These are phyloP conservation scores for Actenoides hombroni DNA, from an alignment of 2,113 vertebrate genomes.

Conservation along the genomic window DNA sequence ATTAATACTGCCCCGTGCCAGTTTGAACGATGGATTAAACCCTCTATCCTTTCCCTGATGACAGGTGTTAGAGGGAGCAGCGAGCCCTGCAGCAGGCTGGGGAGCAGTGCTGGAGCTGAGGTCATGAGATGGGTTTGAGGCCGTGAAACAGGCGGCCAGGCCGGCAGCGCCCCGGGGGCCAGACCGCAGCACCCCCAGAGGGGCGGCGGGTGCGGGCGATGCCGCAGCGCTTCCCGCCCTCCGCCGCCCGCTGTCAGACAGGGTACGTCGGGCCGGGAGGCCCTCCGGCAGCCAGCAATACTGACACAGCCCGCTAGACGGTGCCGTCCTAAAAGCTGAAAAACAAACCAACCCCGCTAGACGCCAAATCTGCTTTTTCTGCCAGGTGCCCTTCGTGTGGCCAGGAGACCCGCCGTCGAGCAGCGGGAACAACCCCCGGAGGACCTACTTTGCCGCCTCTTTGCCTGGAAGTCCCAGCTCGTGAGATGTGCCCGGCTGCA, in stretches of 20 bases:
- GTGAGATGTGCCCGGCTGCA: neutral
- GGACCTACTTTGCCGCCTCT: fast-evolving
- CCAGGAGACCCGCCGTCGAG: fast-evolving
- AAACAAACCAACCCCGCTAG: fast-evolving
- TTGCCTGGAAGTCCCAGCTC: neutral
- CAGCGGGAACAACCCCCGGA: fast-evolving
- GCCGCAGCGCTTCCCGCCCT: neutral
- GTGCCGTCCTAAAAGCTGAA: constrained; percentile 43
- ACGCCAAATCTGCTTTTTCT: fast-evolving
- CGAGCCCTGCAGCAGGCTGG: neutral
- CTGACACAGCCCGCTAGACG: constrained; percentile 32
- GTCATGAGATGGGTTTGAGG: neutral
- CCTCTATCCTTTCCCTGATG: neutral
- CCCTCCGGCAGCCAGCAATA: neutral
- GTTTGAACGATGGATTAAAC: neutral
- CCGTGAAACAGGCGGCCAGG: too few relatives aligned
- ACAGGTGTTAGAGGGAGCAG: neutral
- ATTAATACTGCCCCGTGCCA: neutral
- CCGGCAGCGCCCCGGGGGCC: neutral
- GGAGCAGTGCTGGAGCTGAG: neutral
- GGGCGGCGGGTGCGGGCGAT: neutral
- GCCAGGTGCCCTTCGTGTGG: fast-evolving
- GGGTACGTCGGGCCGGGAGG: neutral
- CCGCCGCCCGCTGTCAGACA: fast-evolving
- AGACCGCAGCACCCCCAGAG: neutral